Base-by-base conservation (phyloP, 1,140 invertebrate species). In the Delia radicum region DNA sequence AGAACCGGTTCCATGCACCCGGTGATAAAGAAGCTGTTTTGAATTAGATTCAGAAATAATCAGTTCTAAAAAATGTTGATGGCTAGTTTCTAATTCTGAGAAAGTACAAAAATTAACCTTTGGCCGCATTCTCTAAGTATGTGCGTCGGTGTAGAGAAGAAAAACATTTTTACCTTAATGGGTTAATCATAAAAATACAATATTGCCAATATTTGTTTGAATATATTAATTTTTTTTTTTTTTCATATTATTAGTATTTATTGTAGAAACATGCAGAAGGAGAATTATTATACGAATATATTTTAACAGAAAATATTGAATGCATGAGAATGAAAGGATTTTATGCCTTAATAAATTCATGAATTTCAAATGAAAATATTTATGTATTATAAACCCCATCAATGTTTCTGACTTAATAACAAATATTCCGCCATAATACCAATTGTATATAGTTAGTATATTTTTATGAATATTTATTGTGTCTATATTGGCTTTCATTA, bases 401-500 rank as follows among this genome's bases (percentile, higher is more conserved):
- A 55, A 55, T 55, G 46, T 55, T 55, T 55, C 21, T 55, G 46
- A 55, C 46, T 55, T 24, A 18, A 55, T 55, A 55, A 55, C 46
- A 55, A 42, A 55, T 55, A 55, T 24, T 15, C 18, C 46, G 18
- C 46, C 18, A 42, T 42, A 42, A 42, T 42, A 42, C 37, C 12
- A 42, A 42, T 42, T 42, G 12, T 42, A 42, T 42, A n/a, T n/a
- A n/a, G n/a, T n/a, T n/a, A 42, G 37, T 42, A 42, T 42, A 55
- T 55, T 55, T n/a, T 55, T 55, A 55, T 55, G 46, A 55, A 55
- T 55, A 55, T 55, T 55, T 55, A 55, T 55, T 55, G 46, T 18
- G 46, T 18, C n/a, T 55, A 2, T 55, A 46, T 55, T 42, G 46
- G 46, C 37, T 42, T 42, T 42, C 37, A 42, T 42, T 42, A 42